Base-by-base conservation (phyloP, 2,797 vertebrate genomes). In the Amblyraja radiata region DNA sequence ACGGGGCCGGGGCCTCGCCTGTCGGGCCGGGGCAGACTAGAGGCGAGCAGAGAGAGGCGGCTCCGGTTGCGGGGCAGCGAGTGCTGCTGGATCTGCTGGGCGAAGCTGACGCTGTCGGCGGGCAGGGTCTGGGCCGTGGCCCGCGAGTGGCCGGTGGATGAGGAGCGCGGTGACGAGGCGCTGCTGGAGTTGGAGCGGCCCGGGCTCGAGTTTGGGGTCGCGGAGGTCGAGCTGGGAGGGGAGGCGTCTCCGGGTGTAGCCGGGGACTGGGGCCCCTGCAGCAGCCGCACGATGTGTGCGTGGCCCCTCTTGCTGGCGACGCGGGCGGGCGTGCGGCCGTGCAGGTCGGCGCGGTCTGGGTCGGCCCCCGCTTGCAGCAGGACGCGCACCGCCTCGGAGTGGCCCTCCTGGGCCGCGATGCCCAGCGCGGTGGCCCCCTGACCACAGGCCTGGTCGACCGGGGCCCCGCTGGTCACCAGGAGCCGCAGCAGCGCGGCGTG, bases 351-450 rank as follows among this genome's bases (percentile, higher is more conserved):
- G 23, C 96, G 95, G 81, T 96, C 94, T 0, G 97, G 96, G 94
- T 97, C 94, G 16, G 97, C 97, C 0, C 97, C 96, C 92, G 95
- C 96, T 88, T 97, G 96, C 73, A 98, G 94, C 73, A 98, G 96
- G 92, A 97, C 95, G 93, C 94, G 95, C 54, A 96, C 97, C 77
- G 97, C 95, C 73, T 96, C 96, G 1, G 93, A 16, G 21, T 97
- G 96, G 36, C 97, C 97, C 93, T 96, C 97, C 94, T 98, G 97
- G 2, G 97, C 95, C 0, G 97, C 96, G 0, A 97, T 97, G 93
- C 97, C 96, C 91, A 98, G 95, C 1, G 97, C 96, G 0, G 97
- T 98, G 90, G 97, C 97, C 11, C 96, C 95, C 93, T 98, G 97
- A 86, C 94, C 95, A 93, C 97, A 97, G 68, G 96, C 94, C 10